phyloP scores from a whole-genome alignment of 2,888 invertebrate genomes.

The Tachina grossa region DNA sequence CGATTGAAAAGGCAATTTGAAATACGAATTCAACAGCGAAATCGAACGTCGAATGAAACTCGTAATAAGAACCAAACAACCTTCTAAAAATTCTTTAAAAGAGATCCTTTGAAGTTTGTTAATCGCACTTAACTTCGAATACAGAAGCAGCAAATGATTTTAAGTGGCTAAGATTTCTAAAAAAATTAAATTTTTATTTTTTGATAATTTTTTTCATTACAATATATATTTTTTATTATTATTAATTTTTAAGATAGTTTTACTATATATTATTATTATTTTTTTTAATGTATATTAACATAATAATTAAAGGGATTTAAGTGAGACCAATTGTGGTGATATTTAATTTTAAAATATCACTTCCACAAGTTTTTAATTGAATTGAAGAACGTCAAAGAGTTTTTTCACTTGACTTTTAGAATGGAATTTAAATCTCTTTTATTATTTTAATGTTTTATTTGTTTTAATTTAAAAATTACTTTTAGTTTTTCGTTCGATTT shows the following conservation, averaged over 20 bases:
- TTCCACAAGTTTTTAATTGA: neutral
- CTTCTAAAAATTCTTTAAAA: too few relatives aligned
- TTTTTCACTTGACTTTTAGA: neutral
- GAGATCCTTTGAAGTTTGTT: too few relatives aligned
- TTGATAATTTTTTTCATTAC: constrained; percentile 10
- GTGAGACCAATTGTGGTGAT: too few relatives aligned
- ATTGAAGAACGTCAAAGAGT: neutral
- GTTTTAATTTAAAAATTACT: constrained; percentile 20
- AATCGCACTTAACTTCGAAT: neutral
- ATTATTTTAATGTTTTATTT: constrained; percentile 15
- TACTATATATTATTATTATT: neutral
- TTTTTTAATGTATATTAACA: constrained; percentile 21
- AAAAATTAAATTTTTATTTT: constrained; percentile 4
- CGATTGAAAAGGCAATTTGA: too few relatives aligned
- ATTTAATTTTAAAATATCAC: too few relatives aligned
- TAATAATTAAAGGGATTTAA: constrained; percentile 26
- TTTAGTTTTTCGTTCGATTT: neutral
- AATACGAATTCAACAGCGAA: too few relatives aligned
- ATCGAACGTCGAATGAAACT: too few relatives aligned
- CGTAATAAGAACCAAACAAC: too few relatives aligned
- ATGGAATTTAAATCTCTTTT: constrained; percentile 9
- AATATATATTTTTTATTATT: constrained; percentile 18
- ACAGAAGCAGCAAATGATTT: constrained; percentile 7
- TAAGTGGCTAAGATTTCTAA: neutral
- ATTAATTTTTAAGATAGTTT: constrained; percentile 2